Evolutionary conservation across 2,888 invertebrate genomes (phyloP).

Genomic region (Tribolium freemani): DNA sequence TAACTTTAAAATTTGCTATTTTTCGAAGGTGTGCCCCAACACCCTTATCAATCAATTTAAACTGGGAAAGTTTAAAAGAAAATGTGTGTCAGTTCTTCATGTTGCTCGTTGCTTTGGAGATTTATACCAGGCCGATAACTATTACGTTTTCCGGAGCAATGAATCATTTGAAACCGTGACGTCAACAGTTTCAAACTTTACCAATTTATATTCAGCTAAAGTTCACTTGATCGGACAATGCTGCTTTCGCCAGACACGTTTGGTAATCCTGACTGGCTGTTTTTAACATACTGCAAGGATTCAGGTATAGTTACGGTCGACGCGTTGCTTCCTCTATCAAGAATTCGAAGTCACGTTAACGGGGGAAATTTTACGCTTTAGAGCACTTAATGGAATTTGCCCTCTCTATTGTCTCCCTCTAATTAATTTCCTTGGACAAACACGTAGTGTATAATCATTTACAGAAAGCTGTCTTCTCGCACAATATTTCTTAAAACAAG

Average conservation of each 20-base stretch:
- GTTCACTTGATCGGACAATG: constrained; percentile 40
- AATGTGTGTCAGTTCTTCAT: constrained; percentile 44
- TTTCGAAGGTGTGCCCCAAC: background rate
- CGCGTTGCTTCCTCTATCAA: constrained; percentile 13
- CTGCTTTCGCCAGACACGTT: constrained; percentile 32
- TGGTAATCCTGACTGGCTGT: constrained; percentile 20
- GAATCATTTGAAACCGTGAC: constrained; percentile 45
- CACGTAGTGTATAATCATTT: background rate
- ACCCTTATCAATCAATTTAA: constrained; percentile 31
- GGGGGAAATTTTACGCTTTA: constrained; percentile 19
- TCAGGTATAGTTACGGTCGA: constrained; percentile 11
- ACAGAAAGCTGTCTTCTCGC: no score
- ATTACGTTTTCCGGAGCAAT: constrained; percentile 41
- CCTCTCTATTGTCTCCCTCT: constrained; percentile 6
- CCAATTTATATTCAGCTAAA: constrained; percentile 43
- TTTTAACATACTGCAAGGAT: constrained; percentile 3
- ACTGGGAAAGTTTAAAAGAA: constrained; percentile 42
- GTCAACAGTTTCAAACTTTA: constrained; percentile 46
- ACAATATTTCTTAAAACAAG: no score
- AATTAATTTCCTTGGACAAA: constrained; percentile 22
- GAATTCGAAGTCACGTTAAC: constrained; percentile 26
- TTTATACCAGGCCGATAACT: constrained; percentile 42
- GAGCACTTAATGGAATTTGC: constrained; percentile 28
- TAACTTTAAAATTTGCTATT: background rate
- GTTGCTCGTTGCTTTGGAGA: constrained; percentile 33